Conservation (phyloP, 1,140 invertebrate genomes). For the Bombus haemorrhoidalis region DNA sequence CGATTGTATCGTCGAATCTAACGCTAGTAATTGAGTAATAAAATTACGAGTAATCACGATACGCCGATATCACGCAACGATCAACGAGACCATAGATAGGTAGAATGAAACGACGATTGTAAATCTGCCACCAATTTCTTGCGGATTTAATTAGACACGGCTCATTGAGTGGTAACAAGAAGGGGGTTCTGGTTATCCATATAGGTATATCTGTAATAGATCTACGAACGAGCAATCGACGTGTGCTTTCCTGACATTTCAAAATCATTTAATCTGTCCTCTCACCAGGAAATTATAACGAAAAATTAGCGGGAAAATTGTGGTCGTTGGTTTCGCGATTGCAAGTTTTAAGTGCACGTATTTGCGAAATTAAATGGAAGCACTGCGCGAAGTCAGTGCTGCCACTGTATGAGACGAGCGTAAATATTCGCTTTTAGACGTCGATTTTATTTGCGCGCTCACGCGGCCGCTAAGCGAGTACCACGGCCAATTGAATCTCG, state of each 20-base stretch:
- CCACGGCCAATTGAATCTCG: conserved; percentile 38
- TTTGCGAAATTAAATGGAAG: background rate
- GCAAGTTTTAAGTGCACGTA: background rate
- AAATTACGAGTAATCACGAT: background rate
- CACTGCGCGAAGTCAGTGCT: background rate
- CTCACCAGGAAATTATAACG: background rate
- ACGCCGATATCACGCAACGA: background rate
- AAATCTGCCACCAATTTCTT: conserved; percentile 14
- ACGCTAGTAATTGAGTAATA: background rate
- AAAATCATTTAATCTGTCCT: background rate
- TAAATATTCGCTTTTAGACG: conserved; percentile 51
- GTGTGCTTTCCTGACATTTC: too few relatives aligned
- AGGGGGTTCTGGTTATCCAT: background rate
- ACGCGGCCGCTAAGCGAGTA: conserved; percentile 2
- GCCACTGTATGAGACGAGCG: background rate
- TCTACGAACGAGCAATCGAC: too few relatives aligned
- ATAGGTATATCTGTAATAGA: too few relatives aligned
- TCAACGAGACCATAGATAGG: background rate
- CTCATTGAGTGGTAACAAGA: background rate
- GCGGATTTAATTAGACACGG: conserved; percentile 20
- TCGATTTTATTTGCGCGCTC: conserved; percentile 30
- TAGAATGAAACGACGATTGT: background rate
- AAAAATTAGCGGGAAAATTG: background rate
- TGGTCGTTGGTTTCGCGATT: background rate
- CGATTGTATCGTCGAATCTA: background rate